These are phyloP conservation scores for Cosmorhoe ocellata DNA, from an alignment of 2,888 invertebrate species.

Conservation along the genomic window DNA sequence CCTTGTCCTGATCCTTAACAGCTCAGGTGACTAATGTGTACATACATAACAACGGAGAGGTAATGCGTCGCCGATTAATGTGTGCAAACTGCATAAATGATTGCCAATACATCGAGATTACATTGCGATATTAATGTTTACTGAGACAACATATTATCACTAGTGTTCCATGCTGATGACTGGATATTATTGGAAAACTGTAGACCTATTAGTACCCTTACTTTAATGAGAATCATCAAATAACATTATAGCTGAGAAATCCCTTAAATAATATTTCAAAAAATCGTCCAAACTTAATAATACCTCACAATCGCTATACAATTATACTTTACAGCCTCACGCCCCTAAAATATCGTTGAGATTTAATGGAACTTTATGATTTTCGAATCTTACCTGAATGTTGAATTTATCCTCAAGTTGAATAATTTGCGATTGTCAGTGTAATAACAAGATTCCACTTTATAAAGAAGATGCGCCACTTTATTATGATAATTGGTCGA, in stretches of 20 bases:
- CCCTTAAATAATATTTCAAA: not conserved
- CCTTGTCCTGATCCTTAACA: conserved; percentile 15
- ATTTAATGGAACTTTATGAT: conserved; percentile 17
- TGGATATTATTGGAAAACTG: too few species aligned
- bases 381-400: conserved; percentile 23
- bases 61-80: conserved; percentile 52
- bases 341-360: conserved; percentile 9
- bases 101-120: conserved; percentile 35
- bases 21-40: conserved; percentile 49
- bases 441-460: conserved; percentile 45
- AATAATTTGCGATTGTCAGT: conserved; percentile 48
- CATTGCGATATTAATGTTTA: conserved; percentile 34
- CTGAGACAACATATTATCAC: conserved; percentile 21
- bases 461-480: conserved; percentile 51
- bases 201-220: too few species aligned
- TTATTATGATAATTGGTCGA: conserved; percentile 55
- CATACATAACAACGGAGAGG: conserved; percentile 44
- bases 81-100: conserved; percentile 56
- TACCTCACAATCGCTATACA: conserved; percentile 5
- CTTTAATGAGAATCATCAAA: too few species aligned
- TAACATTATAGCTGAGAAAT: too few species aligned
- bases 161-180: not conserved
- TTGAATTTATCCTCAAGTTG: conserved; percentile 30
- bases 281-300: conserved; percentile 1
- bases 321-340: conserved; percentile 13